Base-by-base conservation (phyloP, 2,888 invertebrate genomes). In the Desoria tigrina region DNA sequence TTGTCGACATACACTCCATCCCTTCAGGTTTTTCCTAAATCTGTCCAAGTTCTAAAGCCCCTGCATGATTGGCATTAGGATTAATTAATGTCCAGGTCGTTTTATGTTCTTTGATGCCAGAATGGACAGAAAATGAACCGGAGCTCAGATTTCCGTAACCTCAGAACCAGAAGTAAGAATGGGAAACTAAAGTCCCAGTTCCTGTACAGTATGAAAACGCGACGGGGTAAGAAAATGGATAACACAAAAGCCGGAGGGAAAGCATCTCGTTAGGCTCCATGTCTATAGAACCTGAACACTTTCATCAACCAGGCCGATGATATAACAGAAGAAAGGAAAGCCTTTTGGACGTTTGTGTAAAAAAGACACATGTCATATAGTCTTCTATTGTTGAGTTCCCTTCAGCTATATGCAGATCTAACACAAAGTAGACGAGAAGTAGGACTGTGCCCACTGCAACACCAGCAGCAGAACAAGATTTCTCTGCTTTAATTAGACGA, bases 401-500 rank as follows among this genome's bases (percentile, higher is more conserved):
- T n/a, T n/a, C n/a, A n/a, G n/a, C n/a, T n/a, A n/a, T n/a, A n/a
- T n/a, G n/a, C n/a, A n/a, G n/a, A n/a, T n/a, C n/a, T n/a, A n/a
- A n/a, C n/a, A n/a, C n/a, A n/a, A n/a, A n/a, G n/a, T n/a, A n/a
- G n/a, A n/a, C n/a, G n/a, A n/a, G n/a, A n/a, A n/a, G n/a, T n/a
- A n/a, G n/a, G n/a, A 32, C 32, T 32, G 11, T 32, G 11, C 32
- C 32, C 32, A 32, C 32, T 32, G 32, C 32, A 11, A 32, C 32
- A 32, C 32, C 6, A 11, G 11, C 32, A 32, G 6, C 6, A 32
- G 32, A 32, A 11, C 32, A 7, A 32, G 32, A 32, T 32, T 32
- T 32, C n/a, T 61, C 69, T 54, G 63, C 57, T 71, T 68, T 71
- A 68, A 71, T 68, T 71, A 68, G 65, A 68, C 60, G 49, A 37